These are phyloP conservation scores for Alfaro cultratus DNA, from an alignment of 2,797 vertebrate species.

Conservation along the genomic window DNA sequence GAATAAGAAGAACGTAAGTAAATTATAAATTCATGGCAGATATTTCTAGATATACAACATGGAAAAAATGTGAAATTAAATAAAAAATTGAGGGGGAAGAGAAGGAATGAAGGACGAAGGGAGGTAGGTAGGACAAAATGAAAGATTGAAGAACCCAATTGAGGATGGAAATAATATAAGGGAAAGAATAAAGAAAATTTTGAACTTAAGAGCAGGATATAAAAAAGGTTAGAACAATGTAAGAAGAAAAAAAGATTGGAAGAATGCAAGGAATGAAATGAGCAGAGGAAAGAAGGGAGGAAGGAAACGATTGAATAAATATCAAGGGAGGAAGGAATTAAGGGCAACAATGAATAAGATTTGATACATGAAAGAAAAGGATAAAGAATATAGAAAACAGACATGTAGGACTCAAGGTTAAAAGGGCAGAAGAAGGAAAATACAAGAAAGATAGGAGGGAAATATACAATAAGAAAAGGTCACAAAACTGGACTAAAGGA, in stretches of 20 bases:
- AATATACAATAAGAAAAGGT: not conserved
- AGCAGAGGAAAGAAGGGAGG: not conserved
- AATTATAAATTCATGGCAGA: not conserved
- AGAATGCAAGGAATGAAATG: not conserved
- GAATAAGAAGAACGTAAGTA: not conserved
- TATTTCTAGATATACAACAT: not conserved
- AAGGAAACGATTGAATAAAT: not conserved
- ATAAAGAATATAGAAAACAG: not conserved
- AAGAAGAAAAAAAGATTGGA: not conserved
- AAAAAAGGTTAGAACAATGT: not conserved
- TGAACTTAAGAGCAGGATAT: not conserved
- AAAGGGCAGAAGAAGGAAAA: not conserved
- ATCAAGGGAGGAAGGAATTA: not conserved
- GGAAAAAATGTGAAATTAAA: not conserved
- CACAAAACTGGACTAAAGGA: not conserved
- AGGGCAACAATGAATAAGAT: not conserved
- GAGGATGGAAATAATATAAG: not conserved
- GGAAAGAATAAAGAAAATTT: not conserved
- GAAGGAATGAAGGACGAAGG: not conserved
- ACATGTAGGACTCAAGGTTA: not conserved
- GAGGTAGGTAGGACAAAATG: not conserved
- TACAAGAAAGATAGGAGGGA: not conserved
- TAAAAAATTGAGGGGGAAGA: not conserved
- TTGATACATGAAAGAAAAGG: not conserved
- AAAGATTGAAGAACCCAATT: not conserved